Evolutionary conservation across 2,113 vertebrate genomes (phyloP).

Genomic region (Xiphophorus couchianus): DNA sequence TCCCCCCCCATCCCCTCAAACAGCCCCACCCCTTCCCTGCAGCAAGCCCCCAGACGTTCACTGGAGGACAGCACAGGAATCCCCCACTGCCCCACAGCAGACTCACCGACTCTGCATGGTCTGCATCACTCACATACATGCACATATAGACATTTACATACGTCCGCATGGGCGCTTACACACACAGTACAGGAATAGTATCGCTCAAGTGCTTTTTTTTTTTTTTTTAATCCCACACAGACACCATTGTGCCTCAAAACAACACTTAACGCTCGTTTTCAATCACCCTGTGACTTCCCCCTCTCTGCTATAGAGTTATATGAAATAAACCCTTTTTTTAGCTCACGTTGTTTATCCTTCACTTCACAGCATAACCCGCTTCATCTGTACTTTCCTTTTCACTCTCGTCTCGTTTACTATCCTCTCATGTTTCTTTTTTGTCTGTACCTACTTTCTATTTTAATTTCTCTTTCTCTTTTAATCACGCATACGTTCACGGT

Average conservation of each 20-base stretch:
- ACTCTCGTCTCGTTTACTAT: background rate
- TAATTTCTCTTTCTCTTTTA: conserved; percentile 42
- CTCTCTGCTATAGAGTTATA: conserved; percentile 4
- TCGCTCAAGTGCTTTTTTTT: conserved; percentile 24
- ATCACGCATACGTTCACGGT: background rate
- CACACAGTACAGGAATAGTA: conserved; percentile 59
- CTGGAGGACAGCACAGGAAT: conserved; percentile 61
- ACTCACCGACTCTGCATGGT: conserved; percentile 68
- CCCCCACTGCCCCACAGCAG: conserved; percentile 58
- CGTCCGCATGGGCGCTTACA: conserved; percentile 33
- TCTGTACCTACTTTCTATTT: conserved; percentile 7
- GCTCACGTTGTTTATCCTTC: background rate
- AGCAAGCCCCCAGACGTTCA: conserved; percentile 47
- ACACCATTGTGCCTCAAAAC: conserved; percentile 28
- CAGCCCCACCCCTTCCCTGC: conserved; percentile 28
- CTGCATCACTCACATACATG: conserved; percentile 27
- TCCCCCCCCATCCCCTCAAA: background rate
- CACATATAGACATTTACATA: conserved; percentile 23
- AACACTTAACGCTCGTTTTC: conserved; percentile 17
- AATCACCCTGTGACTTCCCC: conserved; percentile 24
- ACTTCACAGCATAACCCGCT: background rate
- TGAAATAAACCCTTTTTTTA: background rate
- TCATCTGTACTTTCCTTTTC: background rate
- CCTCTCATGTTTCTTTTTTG: background rate
- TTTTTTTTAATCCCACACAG: conserved; percentile 31